Evolutionary conservation across 2,797 vertebrate genomes (phyloP).

Genomic region (Tokudaia tokunoshimensis): DNA sequence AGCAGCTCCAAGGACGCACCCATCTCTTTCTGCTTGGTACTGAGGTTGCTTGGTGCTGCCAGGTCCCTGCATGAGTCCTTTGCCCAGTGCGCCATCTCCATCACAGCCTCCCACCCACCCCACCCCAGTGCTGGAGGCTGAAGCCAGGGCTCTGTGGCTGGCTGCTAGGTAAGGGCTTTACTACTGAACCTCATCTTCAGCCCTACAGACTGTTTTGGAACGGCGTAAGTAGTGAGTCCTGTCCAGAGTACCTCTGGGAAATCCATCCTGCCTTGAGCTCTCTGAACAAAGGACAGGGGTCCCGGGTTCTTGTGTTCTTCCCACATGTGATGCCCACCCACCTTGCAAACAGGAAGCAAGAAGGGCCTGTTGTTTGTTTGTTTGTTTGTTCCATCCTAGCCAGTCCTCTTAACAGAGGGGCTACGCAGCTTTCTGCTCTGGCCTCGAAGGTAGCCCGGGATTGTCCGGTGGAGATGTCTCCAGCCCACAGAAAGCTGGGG

Average conservation of each 20-base stretch:
- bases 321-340: accelerated
- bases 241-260: neutral
- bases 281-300: neutral
- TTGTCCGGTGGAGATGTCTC: slow-evolving; percentile 61
- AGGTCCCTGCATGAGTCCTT: neutral
- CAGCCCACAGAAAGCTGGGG: slow-evolving; percentile 72
- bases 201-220: neutral
- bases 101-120: neutral
- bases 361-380: accelerated
- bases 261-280: neutral
- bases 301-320: neutral
- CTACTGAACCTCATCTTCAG: too few species aligned
- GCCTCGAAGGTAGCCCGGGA: slow-evolving; percentile 75
- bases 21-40: neutral
- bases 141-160: neutral
- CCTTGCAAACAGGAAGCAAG: slow-evolving; percentile 19
- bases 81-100: neutral
- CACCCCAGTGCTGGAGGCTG: neutral
- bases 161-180: neutral
- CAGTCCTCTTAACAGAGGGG: slow-evolving; percentile 61
- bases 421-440: slow-evolving; percentile 70
- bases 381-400: slow-evolving; percentile 55
- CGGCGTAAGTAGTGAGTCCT: neutral
- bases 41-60: neutral
- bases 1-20: neutral